Evolutionary conservation across 2,113 vertebrate species (phyloP).

Genomic region (Lagopus leucura): DNA sequence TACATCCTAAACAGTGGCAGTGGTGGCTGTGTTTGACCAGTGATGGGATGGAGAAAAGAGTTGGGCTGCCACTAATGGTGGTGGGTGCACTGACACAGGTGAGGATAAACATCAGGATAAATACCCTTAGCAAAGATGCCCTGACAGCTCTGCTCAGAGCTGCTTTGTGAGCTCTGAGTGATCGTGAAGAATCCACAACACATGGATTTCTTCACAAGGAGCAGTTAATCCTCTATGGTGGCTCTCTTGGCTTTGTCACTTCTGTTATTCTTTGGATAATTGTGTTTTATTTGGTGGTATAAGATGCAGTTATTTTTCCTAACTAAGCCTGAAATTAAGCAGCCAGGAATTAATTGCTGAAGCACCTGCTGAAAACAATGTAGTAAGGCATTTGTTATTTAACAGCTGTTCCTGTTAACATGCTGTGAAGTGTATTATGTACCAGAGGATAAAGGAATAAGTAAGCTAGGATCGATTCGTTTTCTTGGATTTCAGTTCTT

Average conservation of each 20-base stretch:
- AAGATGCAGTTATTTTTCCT: slow-evolving; percentile 26
- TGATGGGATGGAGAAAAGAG: neutral
- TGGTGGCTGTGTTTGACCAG: neutral
- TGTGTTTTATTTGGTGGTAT: slow-evolving; percentile 12
- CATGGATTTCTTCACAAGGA: neutral
- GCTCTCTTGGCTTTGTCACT: neutral
- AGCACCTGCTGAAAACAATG: slow-evolving; percentile 56
- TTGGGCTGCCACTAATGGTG: neutral
- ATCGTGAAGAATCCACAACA: neutral
- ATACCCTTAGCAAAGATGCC: neutral
- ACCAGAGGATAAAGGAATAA: slow-evolving; percentile 1
- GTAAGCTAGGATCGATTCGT: slow-evolving; percentile 6
- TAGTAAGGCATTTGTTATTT: slow-evolving; percentile 62
- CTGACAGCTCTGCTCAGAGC: neutral
- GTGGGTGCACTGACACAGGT: neutral
- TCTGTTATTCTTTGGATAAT: slow-evolving; percentile 2
- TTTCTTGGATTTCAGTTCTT: slow-evolving; percentile 1
- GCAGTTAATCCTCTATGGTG: neutral
- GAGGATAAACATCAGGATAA: neutral
- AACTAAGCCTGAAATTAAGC: slow-evolving; percentile 33
- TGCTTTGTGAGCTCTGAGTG: neutral
- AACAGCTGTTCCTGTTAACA: slow-evolving; percentile 38
- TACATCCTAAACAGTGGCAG: neutral
- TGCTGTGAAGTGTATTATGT: slow-evolving; percentile 62
- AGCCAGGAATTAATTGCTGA: slow-evolving; percentile 54